Conservation (phyloP, 2,888 invertebrate genomes). For the Graphium colonna region DNA sequence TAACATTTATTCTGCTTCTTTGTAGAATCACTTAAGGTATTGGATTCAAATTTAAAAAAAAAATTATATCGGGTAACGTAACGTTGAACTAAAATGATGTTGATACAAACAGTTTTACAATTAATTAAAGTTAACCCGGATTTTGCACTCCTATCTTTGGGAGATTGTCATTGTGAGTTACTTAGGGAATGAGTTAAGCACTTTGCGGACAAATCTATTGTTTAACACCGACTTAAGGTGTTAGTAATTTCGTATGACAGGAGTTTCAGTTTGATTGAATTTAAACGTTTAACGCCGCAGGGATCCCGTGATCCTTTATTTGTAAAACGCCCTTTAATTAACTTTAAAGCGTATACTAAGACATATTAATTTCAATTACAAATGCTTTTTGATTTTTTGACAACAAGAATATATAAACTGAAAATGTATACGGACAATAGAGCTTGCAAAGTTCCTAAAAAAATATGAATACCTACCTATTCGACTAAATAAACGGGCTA, state of each 20-base stretch:
- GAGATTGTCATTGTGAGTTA: constrained; percentile 49
- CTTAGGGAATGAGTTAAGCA: constrained; percentile 49
- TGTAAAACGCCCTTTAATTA: not conserved
- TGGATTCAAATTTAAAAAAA: no score
- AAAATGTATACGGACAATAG: no score
- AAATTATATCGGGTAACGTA: no score
- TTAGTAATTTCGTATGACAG: constrained; percentile 39
- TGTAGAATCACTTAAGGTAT: no score
- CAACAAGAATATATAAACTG: no score
- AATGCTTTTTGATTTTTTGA: no score
- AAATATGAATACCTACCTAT: no score
- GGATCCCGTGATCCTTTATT: constrained; percentile 14
- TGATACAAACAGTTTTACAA: constrained; percentile 37
- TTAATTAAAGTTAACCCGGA: constrained; percentile 54
- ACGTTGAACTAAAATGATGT: no score
- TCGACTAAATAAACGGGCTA: no score
- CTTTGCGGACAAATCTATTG: constrained; percentile 49
- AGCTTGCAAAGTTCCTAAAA: no score
- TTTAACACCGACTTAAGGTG: constrained; percentile 49
- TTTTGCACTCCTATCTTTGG: constrained; percentile 38
- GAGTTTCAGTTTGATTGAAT: constrained; percentile 44
- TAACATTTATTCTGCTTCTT: no score
- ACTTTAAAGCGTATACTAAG: not conserved
- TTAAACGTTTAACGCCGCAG: constrained; percentile 37
- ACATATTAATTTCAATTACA: not conserved